Evolutionary conservation across 2,113 vertebrate species (phyloP).

Genomic region (Tautogolabrus adspersus): DNA sequence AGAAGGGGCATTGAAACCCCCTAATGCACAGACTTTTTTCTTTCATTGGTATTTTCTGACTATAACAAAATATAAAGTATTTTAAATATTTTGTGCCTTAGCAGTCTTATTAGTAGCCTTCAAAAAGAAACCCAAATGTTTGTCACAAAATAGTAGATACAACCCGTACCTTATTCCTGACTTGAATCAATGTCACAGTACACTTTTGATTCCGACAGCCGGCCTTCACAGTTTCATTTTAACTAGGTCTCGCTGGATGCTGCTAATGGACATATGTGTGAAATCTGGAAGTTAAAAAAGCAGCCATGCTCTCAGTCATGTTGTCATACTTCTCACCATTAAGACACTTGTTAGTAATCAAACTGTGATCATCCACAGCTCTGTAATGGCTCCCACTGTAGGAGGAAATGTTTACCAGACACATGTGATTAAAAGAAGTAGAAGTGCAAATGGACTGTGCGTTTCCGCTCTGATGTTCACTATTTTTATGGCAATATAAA

Average conservation of each 20-base stretch:
- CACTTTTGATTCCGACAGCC: neutral
- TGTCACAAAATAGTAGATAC: too few relatives aligned
- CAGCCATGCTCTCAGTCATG: constrained; percentile 25
- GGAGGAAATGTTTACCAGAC: constrained; percentile 1
- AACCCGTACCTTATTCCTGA: neutral
- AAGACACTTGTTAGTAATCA: constrained; percentile 19
- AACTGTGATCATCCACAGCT: constrained; percentile 15
- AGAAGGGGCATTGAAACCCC: too few relatives aligned
- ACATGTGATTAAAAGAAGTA: neutral
- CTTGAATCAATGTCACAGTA: neutral
- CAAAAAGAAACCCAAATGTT: too few relatives aligned
- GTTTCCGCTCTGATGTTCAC: neutral
- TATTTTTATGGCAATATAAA: neutral
- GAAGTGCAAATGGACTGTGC: constrained; percentile 3
- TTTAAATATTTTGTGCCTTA: too few relatives aligned
- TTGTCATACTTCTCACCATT: constrained; percentile 37
- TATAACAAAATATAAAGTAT: too few relatives aligned
- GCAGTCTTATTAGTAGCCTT: too few relatives aligned
- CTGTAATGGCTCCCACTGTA: constrained; percentile 9
- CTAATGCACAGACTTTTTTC: too few relatives aligned
- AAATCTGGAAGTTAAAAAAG: constrained; percentile 12
- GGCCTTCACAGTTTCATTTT: constrained; percentile 25
- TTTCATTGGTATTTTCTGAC: too few relatives aligned
- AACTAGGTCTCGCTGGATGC: neutral
- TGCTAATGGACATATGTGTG: constrained; percentile 35